Conservation (phyloP, 2,797 vertebrate species). For the Arnoldichthys spilopterus region DNA sequence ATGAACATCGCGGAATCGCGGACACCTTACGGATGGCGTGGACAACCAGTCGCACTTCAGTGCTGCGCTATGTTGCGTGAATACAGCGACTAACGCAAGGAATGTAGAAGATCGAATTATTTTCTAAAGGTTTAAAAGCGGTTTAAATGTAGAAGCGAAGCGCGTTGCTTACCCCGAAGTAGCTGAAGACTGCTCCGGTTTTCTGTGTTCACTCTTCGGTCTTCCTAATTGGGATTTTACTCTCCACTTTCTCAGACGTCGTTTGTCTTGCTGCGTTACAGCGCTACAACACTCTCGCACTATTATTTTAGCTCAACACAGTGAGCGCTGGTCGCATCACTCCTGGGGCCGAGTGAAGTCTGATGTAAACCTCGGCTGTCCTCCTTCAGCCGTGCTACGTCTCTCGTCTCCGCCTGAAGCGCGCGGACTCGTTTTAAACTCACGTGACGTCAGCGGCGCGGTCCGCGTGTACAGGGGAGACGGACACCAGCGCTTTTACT, state of each 20-base stretch:
- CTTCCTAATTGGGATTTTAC: conserved; percentile 26
- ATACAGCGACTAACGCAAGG: neutral
- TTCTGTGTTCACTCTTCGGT: neutral
- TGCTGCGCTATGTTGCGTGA: too few relatives aligned
- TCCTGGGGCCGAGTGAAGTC: neutral
- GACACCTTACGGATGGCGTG: too few relatives aligned
- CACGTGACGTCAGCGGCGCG: conserved; percentile 76
- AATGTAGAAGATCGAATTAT: neutral
- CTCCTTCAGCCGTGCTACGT: conserved; percentile 53
- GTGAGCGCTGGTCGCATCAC: neutral
- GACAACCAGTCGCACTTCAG: too few relatives aligned
- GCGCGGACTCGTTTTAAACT: conserved; percentile 86
- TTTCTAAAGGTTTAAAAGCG: neutral
- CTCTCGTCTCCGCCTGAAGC: conserved; percentile 67
- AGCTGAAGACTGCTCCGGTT: neutral
- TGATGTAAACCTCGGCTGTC: conserved; percentile 27
- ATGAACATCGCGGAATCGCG: neutral
- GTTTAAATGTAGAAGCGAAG: neutral
- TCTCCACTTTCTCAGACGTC: conserved; percentile 26
- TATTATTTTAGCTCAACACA: neutral
- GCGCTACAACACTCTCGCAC: too few relatives aligned
- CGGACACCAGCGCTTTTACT: too few relatives aligned
- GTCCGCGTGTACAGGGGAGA: neutral
- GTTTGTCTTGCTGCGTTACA: too few relatives aligned
- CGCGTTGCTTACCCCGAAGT: conserved; percentile 19